Base-by-base conservation (phyloP, 2,888 invertebrate genomes). In the Ariolimax columbianus region DNA sequence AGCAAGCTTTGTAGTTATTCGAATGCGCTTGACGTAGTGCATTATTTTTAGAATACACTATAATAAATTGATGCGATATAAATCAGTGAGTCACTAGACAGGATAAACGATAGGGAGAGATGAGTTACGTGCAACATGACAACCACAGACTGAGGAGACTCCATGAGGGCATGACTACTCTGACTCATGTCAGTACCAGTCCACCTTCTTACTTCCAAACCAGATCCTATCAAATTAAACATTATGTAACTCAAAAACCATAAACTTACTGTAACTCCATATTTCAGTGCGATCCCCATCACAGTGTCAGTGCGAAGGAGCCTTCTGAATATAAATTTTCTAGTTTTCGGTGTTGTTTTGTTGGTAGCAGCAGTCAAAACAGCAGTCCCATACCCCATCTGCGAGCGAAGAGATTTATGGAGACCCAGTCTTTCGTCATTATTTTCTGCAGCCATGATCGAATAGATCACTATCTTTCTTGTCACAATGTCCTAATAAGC, bases 341-440 rank as follows among this genome's bases (percentile, higher is more conserved):
- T 38, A 19, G 84, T 84, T 17, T n/a, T 79, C 11, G 84, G 84
- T 9, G 73, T 63, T 33, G 78, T 55, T 59, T 84, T 84, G 26
- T 72, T 84, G 14, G 79, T 79, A 26, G 79, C 72, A 26, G 79
- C 78, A 30, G 84, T 36, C 6, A 77, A 19, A 26, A 51, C 43
- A 38, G 84, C 84, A 0, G 84, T 84, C 2, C 84, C 84, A 36
- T 84, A 84, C 3, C 84, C 84, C 70, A 68, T 84, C 73, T 84
- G 84, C 6, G 79, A 70, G 1, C 79, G 78, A n/a, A 84, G 40
- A 17, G 84, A 78, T 30, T 68, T 26, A 9, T 79, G 47, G 11
- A 84, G 73, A 23, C 78, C 79, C 63, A 68, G 84, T 78, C 59
- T 84, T 26, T 84, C 84, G 14, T 36, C 72, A 14, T 59, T 72